These are phyloP conservation scores for Strigamia crassipes DNA, from an alignment of 2,888 invertebrate genomes.

Conservation along the genomic window DNA sequence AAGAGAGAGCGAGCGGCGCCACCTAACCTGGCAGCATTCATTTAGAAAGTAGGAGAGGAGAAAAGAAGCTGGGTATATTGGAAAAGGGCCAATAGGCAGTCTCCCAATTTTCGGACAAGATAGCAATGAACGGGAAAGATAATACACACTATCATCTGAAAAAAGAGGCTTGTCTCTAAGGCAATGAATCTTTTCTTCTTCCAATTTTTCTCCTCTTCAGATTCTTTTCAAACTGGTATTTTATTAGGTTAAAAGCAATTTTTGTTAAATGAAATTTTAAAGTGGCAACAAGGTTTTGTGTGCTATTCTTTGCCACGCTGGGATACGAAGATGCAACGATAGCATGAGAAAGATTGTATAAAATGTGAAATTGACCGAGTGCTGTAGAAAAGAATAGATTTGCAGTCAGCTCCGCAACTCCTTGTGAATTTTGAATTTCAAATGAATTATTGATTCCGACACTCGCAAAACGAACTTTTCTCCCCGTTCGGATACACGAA, in stretches of 20 bases:
- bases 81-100: conserved; percentile 26
- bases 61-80: conserved; percentile 20
- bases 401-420: conserved; percentile 1
- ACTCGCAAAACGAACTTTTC: conserved; percentile 7
- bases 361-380: conserved; percentile 30
- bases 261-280: conserved; percentile 25
- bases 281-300: conserved; percentile 10
- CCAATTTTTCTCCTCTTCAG: conserved; percentile 14
- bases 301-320: neutral
- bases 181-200: conserved; percentile 13
- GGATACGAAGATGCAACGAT: neutral
- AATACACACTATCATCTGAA: conserved; percentile 30
- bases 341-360: neutral
- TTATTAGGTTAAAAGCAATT: neutral
- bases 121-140: conserved; percentile 27
- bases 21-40: conserved; percentile 17
- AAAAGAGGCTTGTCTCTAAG: conserved; percentile 21
- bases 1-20: conserved; percentile 1
- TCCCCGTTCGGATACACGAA: neutral
- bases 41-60: neutral
- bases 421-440: conserved; percentile 27
- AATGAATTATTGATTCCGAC: conserved; percentile 13
- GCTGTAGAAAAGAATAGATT: conserved; percentile 23
- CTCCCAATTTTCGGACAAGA: conserved; percentile 30
- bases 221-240: conserved; percentile 10